Conservation (phyloP, 2,888 invertebrate genomes). For the Oxycera nigricornis region DNA sequence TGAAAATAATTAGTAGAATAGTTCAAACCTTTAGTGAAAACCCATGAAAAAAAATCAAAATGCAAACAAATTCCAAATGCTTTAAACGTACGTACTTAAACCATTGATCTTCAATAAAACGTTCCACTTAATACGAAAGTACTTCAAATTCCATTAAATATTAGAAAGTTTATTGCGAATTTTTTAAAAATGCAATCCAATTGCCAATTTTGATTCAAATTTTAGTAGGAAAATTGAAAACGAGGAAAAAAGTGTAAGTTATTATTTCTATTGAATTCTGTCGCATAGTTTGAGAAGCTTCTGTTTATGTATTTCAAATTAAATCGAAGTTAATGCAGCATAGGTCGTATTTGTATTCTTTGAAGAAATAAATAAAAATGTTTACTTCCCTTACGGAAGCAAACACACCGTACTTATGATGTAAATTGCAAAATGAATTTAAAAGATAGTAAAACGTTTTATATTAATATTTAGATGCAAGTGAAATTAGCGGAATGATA, state of each 20-base stretch:
- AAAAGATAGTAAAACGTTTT: conserved; percentile 42
- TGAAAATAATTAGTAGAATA: conserved; percentile 11
- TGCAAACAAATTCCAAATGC: conserved; percentile 2
- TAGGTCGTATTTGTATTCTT: not conserved
- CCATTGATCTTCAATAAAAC: not conserved
- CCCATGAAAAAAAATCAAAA: not conserved
- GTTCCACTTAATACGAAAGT: not conserved
- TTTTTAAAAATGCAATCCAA: conserved; percentile 43
- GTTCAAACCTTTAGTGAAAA: not conserved
- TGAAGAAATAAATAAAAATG: conserved; percentile 4
- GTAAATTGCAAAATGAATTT: conserved; percentile 49
- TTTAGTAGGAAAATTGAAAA: not conserved
- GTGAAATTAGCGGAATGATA: conserved; percentile 44
- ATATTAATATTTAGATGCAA: conserved; percentile 38
- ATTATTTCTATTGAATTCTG: not conserved
- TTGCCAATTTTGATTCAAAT: conserved; percentile 41
- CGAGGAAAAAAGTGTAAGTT: not conserved
- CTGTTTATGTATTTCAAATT: not conserved
- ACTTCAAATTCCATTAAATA: conserved; percentile 4
- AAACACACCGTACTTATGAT: conserved; percentile 50
- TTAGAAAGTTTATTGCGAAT: not conserved
- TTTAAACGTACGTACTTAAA: conserved; percentile 9
- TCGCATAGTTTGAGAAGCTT: not conserved
- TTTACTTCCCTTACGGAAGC: conserved; percentile 42
- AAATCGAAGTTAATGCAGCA: not conserved